Percentiles rank a stretch among this genome's conserved stretches.
Conservation (phyloP, 2,113 vertebrate species). For the Hydrolagus affinis region DNA sequence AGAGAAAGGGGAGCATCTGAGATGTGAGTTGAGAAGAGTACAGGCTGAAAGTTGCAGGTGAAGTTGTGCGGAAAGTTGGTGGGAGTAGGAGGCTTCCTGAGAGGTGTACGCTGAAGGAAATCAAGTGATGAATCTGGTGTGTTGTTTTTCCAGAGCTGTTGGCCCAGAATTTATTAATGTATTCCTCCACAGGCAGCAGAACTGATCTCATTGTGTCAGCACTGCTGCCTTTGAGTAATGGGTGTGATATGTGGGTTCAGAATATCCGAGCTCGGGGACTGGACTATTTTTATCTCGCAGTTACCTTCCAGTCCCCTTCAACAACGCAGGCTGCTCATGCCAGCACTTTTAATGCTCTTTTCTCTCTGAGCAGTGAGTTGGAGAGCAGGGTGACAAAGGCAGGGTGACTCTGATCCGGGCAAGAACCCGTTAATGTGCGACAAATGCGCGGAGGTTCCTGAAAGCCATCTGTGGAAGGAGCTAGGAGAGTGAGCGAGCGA, state of each 20-base stretch:
- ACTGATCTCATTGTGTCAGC: conserved; percentile 28
- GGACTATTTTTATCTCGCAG: conserved; percentile 20
- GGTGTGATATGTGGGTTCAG: not conserved
- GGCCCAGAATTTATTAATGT: conserved; percentile 23
- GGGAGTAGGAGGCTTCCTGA: not conserved
- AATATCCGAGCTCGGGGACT: not conserved
- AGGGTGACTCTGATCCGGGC: not conserved
- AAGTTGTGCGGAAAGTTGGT: not conserved
- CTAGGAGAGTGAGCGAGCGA: not conserved
- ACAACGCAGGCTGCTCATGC: too few species aligned
- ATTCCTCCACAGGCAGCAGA: conserved; percentile 17
- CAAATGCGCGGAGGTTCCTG: not conserved
- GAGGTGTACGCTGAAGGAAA: not conserved
- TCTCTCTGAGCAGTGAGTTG: not conserved
- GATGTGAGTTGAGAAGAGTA: too few species aligned
- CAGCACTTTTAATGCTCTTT: not conserved
- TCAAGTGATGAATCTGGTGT: conserved; percentile 5
- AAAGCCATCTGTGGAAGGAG: too few species aligned
- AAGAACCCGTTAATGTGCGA: not conserved
- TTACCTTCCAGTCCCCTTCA: conserved; percentile 23
- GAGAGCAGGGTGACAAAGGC: too few species aligned
- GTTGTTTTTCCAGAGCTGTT: not conserved
- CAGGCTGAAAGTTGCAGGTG: not conserved
- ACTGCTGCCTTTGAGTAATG: conserved; percentile 25
- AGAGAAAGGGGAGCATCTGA: too few species aligned